phyloP scores from a whole-genome alignment of 2,113 vertebrate genomes.

The Prietella phreatophila region DNA sequence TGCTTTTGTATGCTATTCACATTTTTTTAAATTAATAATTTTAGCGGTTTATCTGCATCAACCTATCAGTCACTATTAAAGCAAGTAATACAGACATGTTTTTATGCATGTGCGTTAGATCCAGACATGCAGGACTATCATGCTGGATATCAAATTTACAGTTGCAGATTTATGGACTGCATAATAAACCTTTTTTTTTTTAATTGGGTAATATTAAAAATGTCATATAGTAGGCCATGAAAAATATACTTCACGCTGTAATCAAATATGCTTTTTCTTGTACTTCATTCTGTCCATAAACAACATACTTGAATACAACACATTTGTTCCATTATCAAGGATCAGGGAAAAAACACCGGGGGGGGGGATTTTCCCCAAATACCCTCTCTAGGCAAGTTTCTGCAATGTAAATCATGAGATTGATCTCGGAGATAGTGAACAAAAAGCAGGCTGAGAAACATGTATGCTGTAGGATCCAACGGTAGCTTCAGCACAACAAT shows the following conservation, averaged over 20 bases:
- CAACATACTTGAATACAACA: neutral
- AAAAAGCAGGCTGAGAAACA: conserved; percentile 33
- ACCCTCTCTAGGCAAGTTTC: conserved; percentile 50
- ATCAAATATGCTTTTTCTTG: neutral
- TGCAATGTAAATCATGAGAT: conserved; percentile 22
- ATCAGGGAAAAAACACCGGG: neutral
- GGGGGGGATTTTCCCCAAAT: conserved; percentile 5
- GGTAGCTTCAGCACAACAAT: conserved; percentile 8
- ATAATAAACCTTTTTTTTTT: neutral
- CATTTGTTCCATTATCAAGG: neutral
- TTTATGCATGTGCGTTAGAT: neutral
- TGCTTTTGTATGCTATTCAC: neutral
- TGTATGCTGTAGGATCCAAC: conserved; percentile 29
- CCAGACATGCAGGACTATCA: neutral
- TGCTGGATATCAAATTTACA: neutral
- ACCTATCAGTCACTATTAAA: neutral
- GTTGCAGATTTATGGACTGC: neutral
- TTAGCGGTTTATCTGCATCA: neutral
- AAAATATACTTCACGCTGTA: neutral
- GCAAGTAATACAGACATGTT: neutral
- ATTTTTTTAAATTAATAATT: neutral
- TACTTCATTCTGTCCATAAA: neutral
- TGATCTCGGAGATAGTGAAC: conserved; percentile 20
- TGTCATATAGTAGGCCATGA: neutral
- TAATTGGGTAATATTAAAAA: neutral